Evolutionary conservation across 1,140 invertebrate genomes (phyloP), one percentile per base, ranked within the genome.

Genomic region (Cardiocondyla obscurior): DNA sequence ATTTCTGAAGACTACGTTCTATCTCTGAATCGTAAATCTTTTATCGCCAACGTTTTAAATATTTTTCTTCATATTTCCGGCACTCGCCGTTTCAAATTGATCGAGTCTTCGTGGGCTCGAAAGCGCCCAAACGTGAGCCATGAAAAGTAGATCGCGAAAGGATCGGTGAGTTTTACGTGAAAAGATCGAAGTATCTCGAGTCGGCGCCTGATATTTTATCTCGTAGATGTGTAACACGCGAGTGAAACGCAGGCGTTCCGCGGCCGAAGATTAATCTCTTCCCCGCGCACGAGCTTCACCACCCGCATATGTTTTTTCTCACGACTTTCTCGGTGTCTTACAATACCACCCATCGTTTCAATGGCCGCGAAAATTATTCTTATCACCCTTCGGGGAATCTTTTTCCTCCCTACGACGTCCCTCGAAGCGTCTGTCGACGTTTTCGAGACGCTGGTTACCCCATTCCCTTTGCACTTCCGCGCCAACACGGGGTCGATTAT

Each of bases 121-220:
- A 69, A 25, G n/a, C 53, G 58, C 49, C n/a, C n/a, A n/a, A 81
- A 74, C 3, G 67, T 58, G 36, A 69, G 82, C 67, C 36, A 51
- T 73, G 60, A 76, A 76, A n/a, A 84, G 46, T 72, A 84, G 70
- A 84, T 49, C 64, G 19, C 36, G 51, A 4, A 74, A 57, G 46
- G n/a, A 73, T 73, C 33, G 16, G 33, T 67, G 44, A 62, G 77
- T 73, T 51, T 25, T 53, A 64, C 28, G 51, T 42, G 58, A 70
- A 65, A 39, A n/a, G n/a, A n/a, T n/a, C n/a, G n/a, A n/a, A 60
- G 2, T 39, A 39, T 86, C 83, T 42, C 67, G 60, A 84, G n/a
- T 36, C 60, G 65, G 25, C 85, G 65, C 81, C 62, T 53, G 58
- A 85, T 86, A 81, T 86, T 82, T 85, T 65, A 64, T 84, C 85